phyloP scores from a whole-genome alignment of 2,113 vertebrate species.

The Pipra filicauda region DNA sequence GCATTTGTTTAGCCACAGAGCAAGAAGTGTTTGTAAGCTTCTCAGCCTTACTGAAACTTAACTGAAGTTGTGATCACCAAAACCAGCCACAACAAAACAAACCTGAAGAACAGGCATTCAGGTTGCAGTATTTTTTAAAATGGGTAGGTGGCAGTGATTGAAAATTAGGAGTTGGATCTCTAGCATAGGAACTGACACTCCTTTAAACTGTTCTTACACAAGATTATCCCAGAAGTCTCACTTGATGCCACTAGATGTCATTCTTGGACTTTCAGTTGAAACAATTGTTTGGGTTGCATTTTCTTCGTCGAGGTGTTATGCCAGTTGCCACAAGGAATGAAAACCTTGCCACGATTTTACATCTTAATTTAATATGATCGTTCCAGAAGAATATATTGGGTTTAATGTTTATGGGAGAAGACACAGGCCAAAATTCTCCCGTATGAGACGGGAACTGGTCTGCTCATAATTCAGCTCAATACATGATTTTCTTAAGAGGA shows the following conservation, averaged over 20 bases:
- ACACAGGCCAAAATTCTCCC: not conserved
- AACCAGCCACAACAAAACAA: not conserved
- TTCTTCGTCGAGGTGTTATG: not conserved
- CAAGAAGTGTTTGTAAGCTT: not conserved
- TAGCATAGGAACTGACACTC: not conserved
- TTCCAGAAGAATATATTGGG: not conserved
- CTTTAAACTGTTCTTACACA: not conserved
- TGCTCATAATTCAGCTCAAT: not conserved
- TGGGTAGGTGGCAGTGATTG: not conserved
- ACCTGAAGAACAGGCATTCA: not conserved
- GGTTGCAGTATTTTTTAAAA: not conserved
- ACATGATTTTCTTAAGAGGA: not conserved
- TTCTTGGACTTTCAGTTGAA: conserved; percentile 39
- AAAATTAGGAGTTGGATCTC: not conserved
- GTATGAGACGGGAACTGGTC: not conserved
- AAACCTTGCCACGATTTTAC: not conserved
- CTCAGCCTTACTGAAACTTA: not conserved
- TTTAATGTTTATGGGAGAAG: not conserved
- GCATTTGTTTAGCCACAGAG: not conserved
- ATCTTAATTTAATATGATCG: conserved; percentile 9
- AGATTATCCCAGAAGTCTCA: not conserved
- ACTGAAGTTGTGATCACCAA: not conserved
- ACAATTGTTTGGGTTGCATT: not conserved
- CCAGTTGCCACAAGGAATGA: not conserved
- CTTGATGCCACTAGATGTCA: conserved; percentile 59